These are phyloP conservation scores for Chinchilla lanigera DNA, from an alignment of 2,113 vertebrate species.

Conservation along the genomic window DNA sequence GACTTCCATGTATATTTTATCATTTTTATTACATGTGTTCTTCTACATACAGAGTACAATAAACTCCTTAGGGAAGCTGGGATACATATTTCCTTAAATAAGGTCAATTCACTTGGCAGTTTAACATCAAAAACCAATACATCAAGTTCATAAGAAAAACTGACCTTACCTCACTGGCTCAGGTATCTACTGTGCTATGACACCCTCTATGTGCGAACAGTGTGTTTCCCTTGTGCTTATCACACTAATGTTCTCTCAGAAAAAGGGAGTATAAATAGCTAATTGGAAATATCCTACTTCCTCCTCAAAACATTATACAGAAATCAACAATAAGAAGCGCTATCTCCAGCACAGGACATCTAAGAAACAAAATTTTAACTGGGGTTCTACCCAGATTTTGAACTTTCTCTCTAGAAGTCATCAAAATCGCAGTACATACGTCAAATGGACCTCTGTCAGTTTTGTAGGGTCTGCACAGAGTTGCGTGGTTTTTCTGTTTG, in stretches of 20 bases:
- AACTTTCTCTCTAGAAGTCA: constrained; percentile 24
- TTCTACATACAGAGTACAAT: background rate
- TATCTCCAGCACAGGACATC: background rate
- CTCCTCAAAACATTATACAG: background rate
- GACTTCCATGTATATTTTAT: background rate
- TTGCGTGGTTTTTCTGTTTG: background rate
- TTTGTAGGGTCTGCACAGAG: background rate
- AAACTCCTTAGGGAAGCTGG: constrained; percentile 11
- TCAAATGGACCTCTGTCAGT: background rate
- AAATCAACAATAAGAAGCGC: constrained; percentile 5
- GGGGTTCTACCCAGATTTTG: background rate
- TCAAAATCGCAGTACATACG: background rate
- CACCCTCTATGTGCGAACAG: background rate
- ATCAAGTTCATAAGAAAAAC: background rate
- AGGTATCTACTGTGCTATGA: background rate
- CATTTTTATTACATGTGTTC: background rate
- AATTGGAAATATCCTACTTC: background rate
- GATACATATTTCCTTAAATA: background rate
- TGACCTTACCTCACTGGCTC: background rate
- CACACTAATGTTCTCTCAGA: background rate
- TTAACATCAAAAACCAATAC: constrained; percentile 21
- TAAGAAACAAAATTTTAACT: constrained; percentile 33
- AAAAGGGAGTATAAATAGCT: background rate
- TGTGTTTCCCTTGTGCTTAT: background rate
- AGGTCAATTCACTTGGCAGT: background rate